Evolutionary conservation across 2,797 vertebrate genomes (phyloP), one percentile per base, ranked within the genome.

Genomic region (Emydoidea blandingii): DNA sequence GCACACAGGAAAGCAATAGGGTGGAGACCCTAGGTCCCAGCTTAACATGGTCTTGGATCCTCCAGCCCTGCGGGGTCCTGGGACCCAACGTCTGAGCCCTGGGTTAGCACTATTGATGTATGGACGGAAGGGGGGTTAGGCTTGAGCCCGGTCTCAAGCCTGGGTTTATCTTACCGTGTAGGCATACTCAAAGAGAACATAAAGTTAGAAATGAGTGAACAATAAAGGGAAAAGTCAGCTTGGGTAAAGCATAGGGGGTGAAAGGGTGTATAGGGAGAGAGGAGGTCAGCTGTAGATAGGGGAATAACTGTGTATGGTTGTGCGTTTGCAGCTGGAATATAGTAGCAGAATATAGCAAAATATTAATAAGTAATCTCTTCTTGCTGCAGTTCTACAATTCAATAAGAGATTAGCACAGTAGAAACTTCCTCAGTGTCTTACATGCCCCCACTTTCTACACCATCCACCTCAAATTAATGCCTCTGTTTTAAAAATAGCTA

Each of bases 391-490:
- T 86, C 4, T 93, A 41, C 72, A 76, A 76, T 76, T 68, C 5
- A 68, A 7, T 23, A 23, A 29, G 87, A 79, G 29, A 85, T 84
- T 57, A 5, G 34, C 81, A 18, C 0, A 79, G 12, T 12, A 34
- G 29, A 80, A 53, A 52, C 57, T 65, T 82, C 11, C 18, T 41
- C 59, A 62, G n/a, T 53, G 5, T 27, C 89, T 87, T 74, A 37
- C 80, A 68, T 52, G 31, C 72, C 37, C 37, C 83, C 49, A 23
- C 9, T 89, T 89, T 93, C 47, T n/a, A n/a, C 31, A 50, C 19
- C 27, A 12, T 25, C 23, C 68, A 47, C 34, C 41, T 78, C 85
- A 86, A 88, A 91, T 92, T 95, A 89, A 53, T 91, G 72, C 8
- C 11, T 89, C 59, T 90, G 50, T 65, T 94, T 87, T 85, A 3